Evolutionary conservation across 2,797 vertebrate genomes (phyloP), one percentile per base, ranked within the genome.

Genomic region (Fistularia tabacaria): DNA sequence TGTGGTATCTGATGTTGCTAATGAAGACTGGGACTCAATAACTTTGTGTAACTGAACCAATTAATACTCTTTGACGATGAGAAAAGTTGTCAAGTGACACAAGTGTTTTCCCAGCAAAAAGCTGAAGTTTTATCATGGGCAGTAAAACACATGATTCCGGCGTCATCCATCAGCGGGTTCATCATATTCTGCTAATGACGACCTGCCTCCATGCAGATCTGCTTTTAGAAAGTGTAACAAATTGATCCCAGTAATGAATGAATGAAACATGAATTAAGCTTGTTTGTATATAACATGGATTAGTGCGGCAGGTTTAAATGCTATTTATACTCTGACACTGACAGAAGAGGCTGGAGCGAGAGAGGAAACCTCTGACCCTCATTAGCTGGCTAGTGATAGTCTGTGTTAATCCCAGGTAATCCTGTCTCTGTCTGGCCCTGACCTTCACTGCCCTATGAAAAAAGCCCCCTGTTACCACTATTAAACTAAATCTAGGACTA

Each of bases 371-470:
- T 71, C 69, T 60, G 60, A 59, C 64, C 44, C 71, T 71, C 55
- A 83, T 83, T 77, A 84, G 64, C 60, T 45, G 49, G 44, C 60
- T 60, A 41, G 46, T 71, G 73, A 74, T 81, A 73, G 76, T 59
- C 69, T 57, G 13, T 46, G 59, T 59, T 82, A 82, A 84, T 82
- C 80, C 75, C 66, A 74, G 62, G 65, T 86, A 82, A 84, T 84
- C 80, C 77, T 11, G 62, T 57, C 64, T 73, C 57, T 6, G 25
- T 57, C 69, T 41, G n/a, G 65, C 43, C 38, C 55, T 66, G 75
- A 76, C 84, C 75, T 77, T 71, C 59, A 76, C 60, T 60, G 49
- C 48, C 36, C 50, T 38, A 13, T 14, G 13, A 46, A 46, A 11
- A 45, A 49, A 25, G 40, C 43, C 60, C n/a, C 9, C 11, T 46